phyloP scores from a whole-genome alignment of 2,797 vertebrate species.

The Aphelocoma californica region DNA sequence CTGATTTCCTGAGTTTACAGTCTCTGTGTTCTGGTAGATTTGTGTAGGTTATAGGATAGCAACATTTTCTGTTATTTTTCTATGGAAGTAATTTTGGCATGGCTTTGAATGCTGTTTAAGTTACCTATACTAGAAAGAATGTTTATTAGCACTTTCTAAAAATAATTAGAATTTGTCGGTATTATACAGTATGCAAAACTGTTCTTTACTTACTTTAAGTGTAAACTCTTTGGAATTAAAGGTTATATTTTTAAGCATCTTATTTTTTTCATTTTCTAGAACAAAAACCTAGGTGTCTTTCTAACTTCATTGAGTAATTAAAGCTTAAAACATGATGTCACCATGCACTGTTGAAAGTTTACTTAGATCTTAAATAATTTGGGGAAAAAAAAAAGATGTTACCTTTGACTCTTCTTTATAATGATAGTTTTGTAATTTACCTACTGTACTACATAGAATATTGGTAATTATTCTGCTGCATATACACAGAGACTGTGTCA shows the following conservation, averaged over 20 bases:
- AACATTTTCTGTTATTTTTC: background rate
- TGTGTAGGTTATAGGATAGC: background rate
- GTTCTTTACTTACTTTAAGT: background rate
- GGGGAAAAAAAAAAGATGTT: background rate
- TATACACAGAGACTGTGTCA: background rate
- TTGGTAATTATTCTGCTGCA: background rate
- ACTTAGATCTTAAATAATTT: slow-evolving; percentile 20
- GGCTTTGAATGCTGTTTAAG: background rate
- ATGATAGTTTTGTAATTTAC: background rate
- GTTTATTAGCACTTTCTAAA: background rate
- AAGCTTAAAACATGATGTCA: background rate
- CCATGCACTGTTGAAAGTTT: background rate
- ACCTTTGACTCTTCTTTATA: background rate
- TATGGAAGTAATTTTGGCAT: background rate
- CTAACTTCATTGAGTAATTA: background rate
- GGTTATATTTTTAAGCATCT: background rate
- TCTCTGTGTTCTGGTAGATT: background rate
- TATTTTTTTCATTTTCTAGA: background rate
- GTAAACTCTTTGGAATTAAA: background rate
- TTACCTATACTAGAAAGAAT: background rate
- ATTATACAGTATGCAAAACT: background rate
- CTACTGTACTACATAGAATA: background rate
- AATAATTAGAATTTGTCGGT: background rate
- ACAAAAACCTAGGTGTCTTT: background rate
- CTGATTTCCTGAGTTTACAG: background rate